Conservation (phyloP, 2,797 vertebrate genomes). For the Rhinichthys osculus region DNA sequence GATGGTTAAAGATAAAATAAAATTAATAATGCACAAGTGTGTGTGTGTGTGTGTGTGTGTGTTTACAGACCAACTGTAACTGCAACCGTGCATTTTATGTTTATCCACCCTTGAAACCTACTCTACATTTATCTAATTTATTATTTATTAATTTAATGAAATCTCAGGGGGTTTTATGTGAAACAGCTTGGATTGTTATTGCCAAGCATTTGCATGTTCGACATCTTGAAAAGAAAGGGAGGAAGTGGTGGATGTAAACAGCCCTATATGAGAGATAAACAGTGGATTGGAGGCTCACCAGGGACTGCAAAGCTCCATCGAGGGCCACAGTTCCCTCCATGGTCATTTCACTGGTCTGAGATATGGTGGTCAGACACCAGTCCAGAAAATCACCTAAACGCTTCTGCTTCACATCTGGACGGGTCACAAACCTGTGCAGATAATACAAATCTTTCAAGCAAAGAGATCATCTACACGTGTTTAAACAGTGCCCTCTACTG, state of each 20-base stretch:
- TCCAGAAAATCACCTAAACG: slow-evolving; percentile 91
- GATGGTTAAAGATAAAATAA: too few relatives aligned
- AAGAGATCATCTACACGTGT: not conserved
- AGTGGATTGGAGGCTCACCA: slow-evolving; percentile 79
- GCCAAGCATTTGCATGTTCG: not conserved
- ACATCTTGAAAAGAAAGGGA: not conserved
- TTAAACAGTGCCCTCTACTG: slow-evolving; percentile 64
- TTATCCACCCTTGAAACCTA: too few relatives aligned
- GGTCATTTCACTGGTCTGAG: slow-evolving; percentile 80
- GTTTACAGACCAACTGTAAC: too few relatives aligned
- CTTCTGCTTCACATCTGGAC: slow-evolving; percentile 91
- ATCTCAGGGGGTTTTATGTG: too few relatives aligned
- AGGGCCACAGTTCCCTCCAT: slow-evolving; percentile 82
- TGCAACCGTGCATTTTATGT: too few relatives aligned
- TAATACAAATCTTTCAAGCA: not conserved
- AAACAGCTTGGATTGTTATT: not conserved
- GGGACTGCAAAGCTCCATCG: slow-evolving; percentile 89
- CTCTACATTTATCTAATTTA: too few relatives aligned
- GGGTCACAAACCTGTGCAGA: slow-evolving; percentile 88
- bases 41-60: too few relatives aligned
- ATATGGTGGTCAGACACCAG: slow-evolving; percentile 87
- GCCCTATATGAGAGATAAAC: not conserved
- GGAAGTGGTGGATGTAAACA: not conserved
- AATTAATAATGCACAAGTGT: too few relatives aligned
- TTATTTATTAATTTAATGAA: too few relatives aligned